Evolutionary conservation across 2,113 vertebrate species (phyloP), one percentile per base, ranked within the genome.

Genomic region (Tauraco erythrolophus): DNA sequence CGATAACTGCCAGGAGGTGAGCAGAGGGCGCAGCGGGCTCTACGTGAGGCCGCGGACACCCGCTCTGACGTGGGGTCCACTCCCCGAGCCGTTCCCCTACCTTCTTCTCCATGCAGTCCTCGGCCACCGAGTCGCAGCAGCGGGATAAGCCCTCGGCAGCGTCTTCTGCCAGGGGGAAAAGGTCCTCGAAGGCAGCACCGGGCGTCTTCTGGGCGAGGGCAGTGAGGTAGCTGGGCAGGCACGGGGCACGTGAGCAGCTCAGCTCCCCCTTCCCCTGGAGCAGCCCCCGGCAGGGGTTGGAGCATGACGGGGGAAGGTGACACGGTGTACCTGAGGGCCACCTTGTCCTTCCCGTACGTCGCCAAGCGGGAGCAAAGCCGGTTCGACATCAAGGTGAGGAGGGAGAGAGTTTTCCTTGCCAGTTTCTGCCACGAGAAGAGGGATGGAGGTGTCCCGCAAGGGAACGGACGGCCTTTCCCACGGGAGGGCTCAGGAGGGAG

Each of bases 91-190:
- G 28, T 11, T 33, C 24, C 45, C 33, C 71, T 91, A 98, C 98
- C 97, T 97, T 96, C 27, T 89, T 98, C 33, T 96, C 91, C 94
- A 98, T 94, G 89, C 98, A 98, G 51, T 98, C 97, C 57, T 98
- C 98, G 0, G 94, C 84, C 43, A 80, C 2, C 0, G 98, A 97
- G n/a, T 94, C 90, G 1, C 98, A 98, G 88, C 98, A 98, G 68
- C 97, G 97, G 37, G 98, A 76, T 12, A 98, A 96, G 17, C 97
- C 25, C 16, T 94, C 66, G 0, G 96, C 95, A 3, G 97, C 61
- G 0, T 92, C 94, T 51, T 98, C 91, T 6, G 98, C 97, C 10
- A 98, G 88, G 8, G 96, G 92, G 23, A 94, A 54, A 31, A 98
- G 66, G 31, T 98, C 97, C 72, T 98, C 94, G 11, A 98, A 96